Evolutionary conservation across 2,888 invertebrate species (phyloP).

Genomic region (Drosophila helvetica): DNA sequence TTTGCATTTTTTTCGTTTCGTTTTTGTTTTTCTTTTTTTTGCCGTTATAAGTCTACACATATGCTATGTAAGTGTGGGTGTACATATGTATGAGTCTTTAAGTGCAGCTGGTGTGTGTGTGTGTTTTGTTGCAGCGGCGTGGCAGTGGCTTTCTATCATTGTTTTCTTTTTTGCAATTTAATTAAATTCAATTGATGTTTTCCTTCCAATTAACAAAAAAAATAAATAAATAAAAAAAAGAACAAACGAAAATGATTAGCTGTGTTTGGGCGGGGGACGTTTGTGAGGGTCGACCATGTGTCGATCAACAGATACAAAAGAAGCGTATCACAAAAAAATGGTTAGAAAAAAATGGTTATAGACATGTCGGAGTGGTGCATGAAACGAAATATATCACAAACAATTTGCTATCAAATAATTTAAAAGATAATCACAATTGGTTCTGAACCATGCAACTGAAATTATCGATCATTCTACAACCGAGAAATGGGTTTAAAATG

Average conservation of each 20-base stretch:
- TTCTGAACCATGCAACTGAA: slow-evolving; percentile 44
- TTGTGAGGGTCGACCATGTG: not conserved
- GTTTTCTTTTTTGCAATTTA: slow-evolving; percentile 11
- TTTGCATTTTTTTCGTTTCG: slow-evolving; percentile 27
- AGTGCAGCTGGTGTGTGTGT: slow-evolving; percentile 37
- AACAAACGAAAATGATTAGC: slow-evolving; percentile 8
- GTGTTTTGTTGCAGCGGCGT: slow-evolving; percentile 45
- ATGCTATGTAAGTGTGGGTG: slow-evolving; percentile 49
- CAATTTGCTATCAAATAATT: slow-evolving; percentile 61
- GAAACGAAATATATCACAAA: slow-evolving; percentile 68
- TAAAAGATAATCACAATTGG: slow-evolving; percentile 49
- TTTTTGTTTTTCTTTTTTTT: slow-evolving; percentile 53
- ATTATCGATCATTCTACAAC: slow-evolving; percentile 58
- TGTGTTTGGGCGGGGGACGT: not conserved
- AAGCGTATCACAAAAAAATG: slow-evolving; percentile 44
- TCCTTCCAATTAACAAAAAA: slow-evolving; percentile 2
- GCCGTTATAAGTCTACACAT: slow-evolving; percentile 66
- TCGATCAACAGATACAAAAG: slow-evolving; percentile 34
- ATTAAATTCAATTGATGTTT: slow-evolving; percentile 20
- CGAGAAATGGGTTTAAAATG: slow-evolving; percentile 57
- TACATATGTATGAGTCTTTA: slow-evolving; percentile 54
- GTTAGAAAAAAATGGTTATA: slow-evolving; percentile 40
- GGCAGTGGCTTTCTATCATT: slow-evolving; percentile 42
- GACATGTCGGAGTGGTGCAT: slow-evolving; percentile 53
- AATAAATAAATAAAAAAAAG: not conserved